phyloP scores from a whole-genome alignment of 2,113 vertebrate species.

The Eurypyga helias region DNA sequence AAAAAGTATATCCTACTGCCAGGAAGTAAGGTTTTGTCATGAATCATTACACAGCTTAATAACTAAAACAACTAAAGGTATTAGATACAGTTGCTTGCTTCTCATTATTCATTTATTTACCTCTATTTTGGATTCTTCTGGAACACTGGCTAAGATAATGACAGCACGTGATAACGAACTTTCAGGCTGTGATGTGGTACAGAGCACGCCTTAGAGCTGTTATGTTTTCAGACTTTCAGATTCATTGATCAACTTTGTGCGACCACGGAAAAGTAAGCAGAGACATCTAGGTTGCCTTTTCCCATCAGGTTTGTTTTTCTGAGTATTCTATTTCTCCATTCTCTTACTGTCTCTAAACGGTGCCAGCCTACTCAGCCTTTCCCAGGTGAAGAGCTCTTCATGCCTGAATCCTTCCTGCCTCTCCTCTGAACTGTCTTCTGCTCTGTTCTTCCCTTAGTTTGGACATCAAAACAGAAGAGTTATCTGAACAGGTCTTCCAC shows the following conservation, averaged over 20 bases:
- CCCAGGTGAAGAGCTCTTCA: not conserved
- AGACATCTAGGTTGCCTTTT: not conserved
- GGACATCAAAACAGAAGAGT: not conserved
- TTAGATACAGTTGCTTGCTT: not conserved
- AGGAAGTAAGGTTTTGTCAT: constrained; percentile 1
- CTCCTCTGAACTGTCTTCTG: not conserved
- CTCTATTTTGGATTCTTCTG: not conserved
- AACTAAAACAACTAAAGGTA: not conserved
- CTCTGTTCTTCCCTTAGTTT: not conserved
- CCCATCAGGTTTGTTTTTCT: not conserved
- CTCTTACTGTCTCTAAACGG: not conserved
- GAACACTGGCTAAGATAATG: not conserved
- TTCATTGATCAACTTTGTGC: not conserved
- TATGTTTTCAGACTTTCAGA: not conserved
- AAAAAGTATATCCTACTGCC: not conserved
- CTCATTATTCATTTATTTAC: not conserved
- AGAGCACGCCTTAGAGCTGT: not conserved
- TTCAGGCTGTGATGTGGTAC: not conserved
- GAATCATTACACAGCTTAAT: constrained; percentile 13
- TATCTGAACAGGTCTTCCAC: not conserved
- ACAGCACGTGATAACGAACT: not conserved
- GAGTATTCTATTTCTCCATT: not conserved
- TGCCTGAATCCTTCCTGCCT: not conserved
- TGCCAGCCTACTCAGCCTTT: not conserved
- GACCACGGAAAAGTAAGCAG: not conserved